Evolutionary conservation across 2,888 invertebrate genomes (phyloP), one percentile per base, ranked within the genome.

Genomic region (Ceraclea dissimilis): DNA sequence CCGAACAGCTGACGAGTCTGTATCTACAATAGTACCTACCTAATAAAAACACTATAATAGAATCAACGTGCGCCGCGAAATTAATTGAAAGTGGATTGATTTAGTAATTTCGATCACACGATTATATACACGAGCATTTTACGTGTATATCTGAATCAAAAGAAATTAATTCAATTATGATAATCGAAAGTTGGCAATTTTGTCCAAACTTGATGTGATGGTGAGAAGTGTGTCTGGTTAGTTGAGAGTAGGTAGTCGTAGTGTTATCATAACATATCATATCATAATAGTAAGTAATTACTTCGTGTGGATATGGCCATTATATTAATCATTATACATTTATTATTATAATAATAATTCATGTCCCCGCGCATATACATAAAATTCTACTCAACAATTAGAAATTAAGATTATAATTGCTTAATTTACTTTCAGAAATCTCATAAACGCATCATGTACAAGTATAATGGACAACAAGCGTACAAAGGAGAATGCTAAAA

Each of bases 111-210:
- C n/a, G n/a, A n/a, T 26, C 26, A 26, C 26, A 26, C 26, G 26
- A 10, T 26, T 6, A 26, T n/a, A 26, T 10, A 26, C 4, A 39
- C 4, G n/a, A 8, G 13, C 39, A 39, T 13, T 4, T 13, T 13
- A 4, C n/a, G 39, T 39, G 39, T 39, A 39, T 8, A 39, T 8
- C 13, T 8, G 2, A n/a, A 39, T 39, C 26, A n/a, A n/a, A 31
- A 31, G 31, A 31, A 31, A 31, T 31, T 31, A 13, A 39, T 8
- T 16, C 4, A 39, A 4, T 39, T 39, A 39, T 13, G 39, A 16
- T 39, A 39, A 39, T 39, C 39, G 39, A 39, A 39, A 39, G 39
- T 16, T 16, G 39, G 39, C 39, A 39, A 39, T 39, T 39, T 39
- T 13, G 39, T 8, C 16, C 13, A 39, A 39, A 39, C 39, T n/a